A percentile compares a stretch with the other conserved stretches of the same genome.
Conservation (phyloP, 2,888 invertebrate genomes). For the Linnaemya vulpina region DNA sequence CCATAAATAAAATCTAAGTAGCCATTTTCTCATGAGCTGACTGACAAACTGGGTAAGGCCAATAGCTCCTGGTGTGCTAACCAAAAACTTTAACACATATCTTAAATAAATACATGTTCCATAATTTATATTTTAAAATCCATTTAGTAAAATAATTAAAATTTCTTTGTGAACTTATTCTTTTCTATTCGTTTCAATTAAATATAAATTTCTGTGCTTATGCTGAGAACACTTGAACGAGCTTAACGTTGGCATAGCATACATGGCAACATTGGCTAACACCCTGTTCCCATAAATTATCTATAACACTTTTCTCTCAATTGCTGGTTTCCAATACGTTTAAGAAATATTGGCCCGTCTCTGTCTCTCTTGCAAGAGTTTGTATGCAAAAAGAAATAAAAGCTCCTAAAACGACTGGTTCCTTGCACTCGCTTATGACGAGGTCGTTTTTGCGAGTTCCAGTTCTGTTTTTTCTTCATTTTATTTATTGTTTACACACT, state of each 20-base stretch:
- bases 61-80: too few species aligned
- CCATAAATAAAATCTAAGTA: too few species aligned
- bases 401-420: constrained; percentile 47
- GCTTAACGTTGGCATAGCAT: neutral
- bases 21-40: too few species aligned
- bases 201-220: too few species aligned
- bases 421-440: constrained; percentile 58
- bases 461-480: constrained; percentile 24
- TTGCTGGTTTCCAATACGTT: constrained; percentile 9
- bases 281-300: neutral
- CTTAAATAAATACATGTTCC: too few species aligned
- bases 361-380: constrained; percentile 21
- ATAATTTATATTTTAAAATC: too few species aligned
- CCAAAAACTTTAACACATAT: too few species aligned
- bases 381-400: constrained; percentile 27
- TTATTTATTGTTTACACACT: constrained; percentile 38
- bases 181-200: too few species aligned
- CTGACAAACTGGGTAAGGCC: too few species aligned
- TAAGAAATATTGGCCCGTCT: constrained; percentile 20
- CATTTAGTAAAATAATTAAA: too few species aligned
- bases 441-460: constrained; percentile 41
- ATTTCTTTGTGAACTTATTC: too few species aligned
- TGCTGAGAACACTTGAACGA: too few species aligned
- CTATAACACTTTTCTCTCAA: neutral
- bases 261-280: neutral